Evolutionary conservation across 2,113 vertebrate species (phyloP).

Genomic region (Apodemus speciosus): DNA sequence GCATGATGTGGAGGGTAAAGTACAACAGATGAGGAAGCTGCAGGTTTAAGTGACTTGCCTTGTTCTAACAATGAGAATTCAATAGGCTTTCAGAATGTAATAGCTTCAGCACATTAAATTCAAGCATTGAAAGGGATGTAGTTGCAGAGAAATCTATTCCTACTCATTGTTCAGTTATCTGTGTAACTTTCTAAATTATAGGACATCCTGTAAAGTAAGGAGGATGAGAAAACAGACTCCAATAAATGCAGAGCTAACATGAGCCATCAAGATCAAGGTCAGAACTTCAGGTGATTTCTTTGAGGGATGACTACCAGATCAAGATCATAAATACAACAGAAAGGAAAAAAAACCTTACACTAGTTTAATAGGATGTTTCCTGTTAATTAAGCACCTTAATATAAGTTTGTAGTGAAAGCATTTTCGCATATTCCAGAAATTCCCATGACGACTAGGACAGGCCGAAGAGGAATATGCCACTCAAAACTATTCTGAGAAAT

Average conservation of each 20-base stretch:
- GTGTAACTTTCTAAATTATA: neutral
- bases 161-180: neutral
- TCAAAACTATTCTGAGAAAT: constrained; percentile 55
- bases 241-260: neutral
- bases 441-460: constrained; percentile 36
- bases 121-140: neutral
- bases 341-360: neutral
- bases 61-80: neutral
- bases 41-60: neutral
- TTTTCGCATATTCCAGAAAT: constrained; percentile 47
- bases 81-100: neutral
- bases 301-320: neutral
- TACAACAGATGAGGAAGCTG: neutral
- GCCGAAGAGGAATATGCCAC: neutral
- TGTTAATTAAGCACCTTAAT: constrained; percentile 53
- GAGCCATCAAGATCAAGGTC: neutral
- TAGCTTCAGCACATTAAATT: neutral
- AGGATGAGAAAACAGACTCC: neutral
- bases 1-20: neutral
- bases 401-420: neutral
- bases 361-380: neutral
- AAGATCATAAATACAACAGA: neutral
- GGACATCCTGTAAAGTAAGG: neutral
- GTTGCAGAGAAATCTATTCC: neutral
- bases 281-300: neutral